Base-by-base conservation (phyloP, 1,140 invertebrate genomes). In the Thalassaphorura encarpata region DNA sequence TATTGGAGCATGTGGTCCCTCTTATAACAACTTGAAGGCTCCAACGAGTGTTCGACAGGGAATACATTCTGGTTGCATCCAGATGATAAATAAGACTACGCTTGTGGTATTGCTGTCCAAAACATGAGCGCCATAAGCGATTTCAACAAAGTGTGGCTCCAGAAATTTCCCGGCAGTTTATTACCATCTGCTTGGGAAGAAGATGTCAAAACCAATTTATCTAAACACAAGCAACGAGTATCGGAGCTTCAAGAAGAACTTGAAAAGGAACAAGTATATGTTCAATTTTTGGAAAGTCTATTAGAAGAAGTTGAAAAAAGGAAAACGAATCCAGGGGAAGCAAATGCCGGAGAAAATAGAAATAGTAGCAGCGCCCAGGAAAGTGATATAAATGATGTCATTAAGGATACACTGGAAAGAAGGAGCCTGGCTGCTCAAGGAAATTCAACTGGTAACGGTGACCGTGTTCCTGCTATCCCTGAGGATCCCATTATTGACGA, bases 141-240 rank as follows among this genome's bases (percentile, higher is more conserved):
- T 31, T 60, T 65, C 31, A 65, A 62, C 29, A 62, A 62, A 49
- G 83, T 88, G 69, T 91, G 87, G 87, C 71, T 83, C 70, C 81
- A 88, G 76, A 78, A 87, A 68, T 91, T 89, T 78, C 87, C 87
- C 57, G 85, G 87, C 68, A 87, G 84, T 75, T 83, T 84, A 63
- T 76, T 91, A 62, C 88, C 88, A 67, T 83, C 84, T 69, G 86
- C 85, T 70, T 91, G 87, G 87, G 87, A 89, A 69, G 86, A 89
- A 72, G 85, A 90, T 78, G 87, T 91, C 61, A 78, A 85, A 67
- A 83, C 83, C 49, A 90, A 89, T 75, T 78, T 92, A 59, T 78
- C 83, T 62, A 88, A 87, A 73, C 88, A 92, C 76, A 85, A 86
- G 75, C 79, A 86, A 68, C 67, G 75, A 69, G 85, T 89, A 49